Evolutionary conservation across 2,797 vertebrate genomes (phyloP), one percentile per base, ranked within the genome.

Genomic region (Parotocinclus haroldoi): DNA sequence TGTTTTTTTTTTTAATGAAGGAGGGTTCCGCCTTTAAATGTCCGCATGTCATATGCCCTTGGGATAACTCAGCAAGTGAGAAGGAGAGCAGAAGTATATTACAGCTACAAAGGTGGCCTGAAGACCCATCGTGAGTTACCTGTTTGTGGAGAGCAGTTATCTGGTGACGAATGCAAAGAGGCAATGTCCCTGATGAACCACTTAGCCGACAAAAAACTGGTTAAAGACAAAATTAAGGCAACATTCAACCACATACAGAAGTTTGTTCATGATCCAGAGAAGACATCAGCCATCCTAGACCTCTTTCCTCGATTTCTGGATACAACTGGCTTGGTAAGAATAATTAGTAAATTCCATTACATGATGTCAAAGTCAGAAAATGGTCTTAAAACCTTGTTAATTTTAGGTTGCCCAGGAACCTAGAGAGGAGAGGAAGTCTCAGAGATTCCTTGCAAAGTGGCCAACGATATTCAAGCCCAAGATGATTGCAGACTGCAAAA

Each of bases 331-430:
- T 75, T 75, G 69, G 67, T 75, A 72, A 76, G 40, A 38, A 52
- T 17, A 54, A 51, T 54, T 27, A 53, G 40, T 63, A 40, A 58
- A 63, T 51, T 42, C 42, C 48, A n/a, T 68, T 17, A 45, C 39
- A 57, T 42, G 8, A 58, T 10, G 10, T 58, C 39, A 36, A 19
- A 59, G 17, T 12, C 10, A 44, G 55, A 19, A 63, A 38, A 42
- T 48, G n/a, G 51, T 37, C 40, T 68, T 48, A 38, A 51, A 56
- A 50, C 9, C 56, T 52, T 42, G 44, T 64, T 67, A 7, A 19
- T 60, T 37, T 6, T 50, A 72, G 69, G 61, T 78, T 68, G 55
- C 68, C 39, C 69, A 78, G 54, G 74, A 80, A 50, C 74, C 78
- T 17, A 65, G 39, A 9, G 19, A 54, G 73, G 64, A 52, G 63